phyloP scores from a whole-genome alignment of 2,113 vertebrate species.

The Apodemus speciosus region DNA sequence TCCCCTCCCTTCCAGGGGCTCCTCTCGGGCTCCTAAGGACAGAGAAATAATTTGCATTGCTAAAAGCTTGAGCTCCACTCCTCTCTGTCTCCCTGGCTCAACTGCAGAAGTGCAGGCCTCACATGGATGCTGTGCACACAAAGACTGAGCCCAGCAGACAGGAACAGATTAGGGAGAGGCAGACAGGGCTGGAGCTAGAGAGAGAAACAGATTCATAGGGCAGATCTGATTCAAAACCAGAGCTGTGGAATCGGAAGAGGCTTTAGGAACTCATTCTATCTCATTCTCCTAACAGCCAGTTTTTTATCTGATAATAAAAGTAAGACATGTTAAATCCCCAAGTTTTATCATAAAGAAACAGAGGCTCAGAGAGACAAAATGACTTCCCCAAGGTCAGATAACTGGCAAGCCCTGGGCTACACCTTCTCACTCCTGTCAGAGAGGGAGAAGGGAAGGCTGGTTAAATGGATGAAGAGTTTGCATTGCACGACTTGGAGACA shows the following conservation, averaged over 20 bases:
- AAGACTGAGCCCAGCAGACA: constrained; percentile 43
- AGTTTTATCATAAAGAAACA: constrained; percentile 51
- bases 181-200: constrained; percentile 29
- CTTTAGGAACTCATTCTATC: constrained; percentile 47
- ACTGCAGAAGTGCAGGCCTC: constrained; percentile 7
- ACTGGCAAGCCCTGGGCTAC: neutral
- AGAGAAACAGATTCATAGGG: constrained; percentile 19
- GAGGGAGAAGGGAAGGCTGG: neutral
- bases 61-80: neutral
- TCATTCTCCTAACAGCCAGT: constrained; percentile 28
- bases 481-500: neutral
- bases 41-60: neutral
- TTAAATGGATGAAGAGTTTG: neutral
- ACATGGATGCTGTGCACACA: neutral
- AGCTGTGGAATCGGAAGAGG: constrained; percentile 7
- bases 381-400: constrained; percentile 41
- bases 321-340: neutral
- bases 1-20: neutral
- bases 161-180: constrained; percentile 41
- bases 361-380: constrained; percentile 48
- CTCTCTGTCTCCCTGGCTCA: neutral
- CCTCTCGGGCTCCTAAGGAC: neutral
- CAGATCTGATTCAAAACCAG: constrained; percentile 50
- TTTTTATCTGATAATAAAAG: constrained; percentile 56
- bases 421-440: neutral